Conservation (phyloP, 2,888 invertebrate genomes). For the Nesidiocoris tenuis region DNA sequence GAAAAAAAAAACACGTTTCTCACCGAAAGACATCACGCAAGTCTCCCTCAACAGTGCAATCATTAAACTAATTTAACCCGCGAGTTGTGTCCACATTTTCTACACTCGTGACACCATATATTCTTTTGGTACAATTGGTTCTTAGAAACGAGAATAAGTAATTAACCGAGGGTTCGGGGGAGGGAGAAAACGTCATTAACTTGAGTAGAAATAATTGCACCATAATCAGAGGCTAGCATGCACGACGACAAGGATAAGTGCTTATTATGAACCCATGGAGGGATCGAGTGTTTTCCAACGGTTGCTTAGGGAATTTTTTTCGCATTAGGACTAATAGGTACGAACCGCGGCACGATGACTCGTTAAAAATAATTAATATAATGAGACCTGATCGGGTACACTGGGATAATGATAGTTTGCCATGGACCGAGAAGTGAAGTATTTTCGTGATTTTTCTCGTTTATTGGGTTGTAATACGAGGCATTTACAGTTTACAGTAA, state of each 20-base stretch:
- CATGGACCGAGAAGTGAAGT: too few species aligned
- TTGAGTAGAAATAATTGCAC: neutral
- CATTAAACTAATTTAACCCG: slow-evolving; percentile 24
- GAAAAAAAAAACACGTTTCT: neutral
- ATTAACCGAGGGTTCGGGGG: neutral
- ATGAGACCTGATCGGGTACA: too few species aligned
- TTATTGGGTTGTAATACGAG: too few species aligned
- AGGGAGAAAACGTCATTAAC: neutral
- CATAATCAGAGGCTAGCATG: neutral
- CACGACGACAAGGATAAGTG: neutral
- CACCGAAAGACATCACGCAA: slow-evolving; percentile 10
- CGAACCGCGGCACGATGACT: too few species aligned
- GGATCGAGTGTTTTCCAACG: neutral
- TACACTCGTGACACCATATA: neutral
- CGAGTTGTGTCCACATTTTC: neutral
- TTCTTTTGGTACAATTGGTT: neutral
- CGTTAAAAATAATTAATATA: too few species aligned
- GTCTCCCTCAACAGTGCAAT: neutral
- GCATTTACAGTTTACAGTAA: too few species aligned
- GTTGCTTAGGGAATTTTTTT: neutral
- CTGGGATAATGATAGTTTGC: too few species aligned
- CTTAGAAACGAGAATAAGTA: neutral
- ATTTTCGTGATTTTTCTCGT: too few species aligned
- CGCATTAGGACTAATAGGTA: neutral
- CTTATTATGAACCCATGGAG: neutral